Conservation (phyloP, 2,113 vertebrate genomes). For the Ctenomys sociabilis region DNA sequence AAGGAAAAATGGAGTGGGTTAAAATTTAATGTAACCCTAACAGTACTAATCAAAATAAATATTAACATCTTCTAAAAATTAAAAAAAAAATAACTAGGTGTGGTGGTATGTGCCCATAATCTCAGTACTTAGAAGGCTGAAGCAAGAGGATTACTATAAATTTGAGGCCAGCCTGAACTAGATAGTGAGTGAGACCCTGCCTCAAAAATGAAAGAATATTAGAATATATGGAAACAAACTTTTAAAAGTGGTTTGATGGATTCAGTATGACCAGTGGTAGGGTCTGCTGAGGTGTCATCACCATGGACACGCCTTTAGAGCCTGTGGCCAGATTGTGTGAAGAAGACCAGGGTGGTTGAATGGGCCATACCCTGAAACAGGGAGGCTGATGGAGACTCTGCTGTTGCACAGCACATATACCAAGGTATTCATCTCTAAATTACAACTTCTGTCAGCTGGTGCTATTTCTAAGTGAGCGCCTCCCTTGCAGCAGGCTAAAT, state of each 20-base stretch:
- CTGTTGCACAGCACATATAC: no score
- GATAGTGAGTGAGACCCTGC: background rate
- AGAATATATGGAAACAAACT: background rate
- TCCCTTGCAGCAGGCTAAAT: background rate
- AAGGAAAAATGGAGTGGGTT: background rate
- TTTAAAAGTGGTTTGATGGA: background rate
- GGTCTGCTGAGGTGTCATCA: background rate
- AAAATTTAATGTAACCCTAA: background rate
- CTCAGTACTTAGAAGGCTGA: background rate
- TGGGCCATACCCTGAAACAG: background rate
- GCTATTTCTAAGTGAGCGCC: background rate
- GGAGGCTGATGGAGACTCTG: background rate
- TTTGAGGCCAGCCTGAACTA: background rate
- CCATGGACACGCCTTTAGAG: background rate
- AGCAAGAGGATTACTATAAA: background rate
- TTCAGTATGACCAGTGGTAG: background rate
- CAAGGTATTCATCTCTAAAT: background rate
- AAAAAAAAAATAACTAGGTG: background rate
- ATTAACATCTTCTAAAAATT: background rate
- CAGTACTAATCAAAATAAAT: background rate
- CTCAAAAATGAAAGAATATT: background rate
- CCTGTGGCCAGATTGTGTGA: background rate
- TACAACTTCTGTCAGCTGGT: background rate
- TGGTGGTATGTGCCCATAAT: background rate
- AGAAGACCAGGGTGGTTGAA: background rate